Conservation (phyloP, 2,888 invertebrate species). For the Drosophila suboccidentalis region DNA sequence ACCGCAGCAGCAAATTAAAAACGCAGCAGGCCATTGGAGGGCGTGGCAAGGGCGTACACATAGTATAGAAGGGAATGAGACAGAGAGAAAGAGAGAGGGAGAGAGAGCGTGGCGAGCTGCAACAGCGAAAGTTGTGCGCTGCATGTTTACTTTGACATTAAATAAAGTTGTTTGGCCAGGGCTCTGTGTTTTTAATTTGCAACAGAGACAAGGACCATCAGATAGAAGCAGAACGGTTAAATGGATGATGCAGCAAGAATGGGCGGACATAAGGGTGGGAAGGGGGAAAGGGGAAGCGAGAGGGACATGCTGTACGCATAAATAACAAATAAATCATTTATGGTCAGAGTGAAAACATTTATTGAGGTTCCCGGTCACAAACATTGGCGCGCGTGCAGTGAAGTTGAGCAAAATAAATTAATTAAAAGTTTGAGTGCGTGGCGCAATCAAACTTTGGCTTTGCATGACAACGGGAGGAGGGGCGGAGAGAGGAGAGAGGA, state of each 20-base stretch:
- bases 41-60: neutral
- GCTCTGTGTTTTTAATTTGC: slow-evolving; percentile 64
- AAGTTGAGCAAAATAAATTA: slow-evolving; percentile 74
- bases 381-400: slow-evolving; percentile 26
- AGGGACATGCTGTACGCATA: slow-evolving; percentile 52
- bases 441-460: slow-evolving; percentile 66
- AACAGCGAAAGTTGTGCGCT: slow-evolving; percentile 43
- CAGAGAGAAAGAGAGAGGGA: neutral
- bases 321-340: slow-evolving; percentile 82
- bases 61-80: neutral
- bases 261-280: too few relatives aligned
- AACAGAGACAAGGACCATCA: slow-evolving; percentile 20
- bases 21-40: slow-evolving; percentile 37
- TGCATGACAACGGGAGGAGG: neutral
- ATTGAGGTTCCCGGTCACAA: slow-evolving; percentile 67
- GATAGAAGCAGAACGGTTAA: neutral
- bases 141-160: slow-evolving; percentile 78
- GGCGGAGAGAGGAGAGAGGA: neutral
- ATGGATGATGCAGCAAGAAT: neutral
- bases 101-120: slow-evolving; percentile 25
- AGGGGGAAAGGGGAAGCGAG: neutral
- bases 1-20: slow-evolving; percentile 76
- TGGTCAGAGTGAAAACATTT: slow-evolving; percentile 75
- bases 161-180: slow-evolving; percentile 77
- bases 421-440: slow-evolving; percentile 71